Conservation (phyloP, 2,888 invertebrate genomes). For the Ecdyonurus torrentis region DNA sequence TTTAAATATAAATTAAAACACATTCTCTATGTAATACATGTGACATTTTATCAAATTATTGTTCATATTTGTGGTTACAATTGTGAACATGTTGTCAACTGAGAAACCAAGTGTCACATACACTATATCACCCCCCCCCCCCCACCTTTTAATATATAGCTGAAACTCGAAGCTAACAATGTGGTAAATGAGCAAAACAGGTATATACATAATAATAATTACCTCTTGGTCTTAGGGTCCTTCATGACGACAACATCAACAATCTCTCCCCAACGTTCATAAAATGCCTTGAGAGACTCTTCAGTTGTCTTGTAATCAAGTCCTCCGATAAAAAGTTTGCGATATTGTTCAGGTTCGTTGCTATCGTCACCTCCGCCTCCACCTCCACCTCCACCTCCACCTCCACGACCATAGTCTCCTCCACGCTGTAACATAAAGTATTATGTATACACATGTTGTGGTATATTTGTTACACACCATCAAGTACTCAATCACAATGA, state of each 20-base stretch:
- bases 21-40: too few species aligned
- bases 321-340: slow-evolving; percentile 39
- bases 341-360: slow-evolving; percentile 21
- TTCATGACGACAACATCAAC: slow-evolving; percentile 36
- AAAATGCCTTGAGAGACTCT: slow-evolving; percentile 31
- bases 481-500: too few species aligned
- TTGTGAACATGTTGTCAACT: neutral
- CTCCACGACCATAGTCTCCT: neutral
- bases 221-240: slow-evolving; percentile 30
- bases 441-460: too few species aligned
- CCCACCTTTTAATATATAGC: neutral
- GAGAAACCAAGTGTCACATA: neutral
- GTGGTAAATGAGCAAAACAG: too few species aligned
- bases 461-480: too few species aligned
- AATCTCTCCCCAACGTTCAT: slow-evolving; percentile 35
- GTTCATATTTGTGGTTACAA: too few species aligned
- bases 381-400: neutral
- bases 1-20: too few species aligned
- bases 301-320: slow-evolving; percentile 34
- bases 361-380: neutral
- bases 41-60: too few species aligned
- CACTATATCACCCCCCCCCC: neutral
- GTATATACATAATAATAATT: too few species aligned
- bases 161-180: neutral
- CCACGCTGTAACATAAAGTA: neutral